These are phyloP conservation scores for Hyla sarda DNA, from an alignment of 2,113 vertebrate genomes.

Conservation along the genomic window DNA sequence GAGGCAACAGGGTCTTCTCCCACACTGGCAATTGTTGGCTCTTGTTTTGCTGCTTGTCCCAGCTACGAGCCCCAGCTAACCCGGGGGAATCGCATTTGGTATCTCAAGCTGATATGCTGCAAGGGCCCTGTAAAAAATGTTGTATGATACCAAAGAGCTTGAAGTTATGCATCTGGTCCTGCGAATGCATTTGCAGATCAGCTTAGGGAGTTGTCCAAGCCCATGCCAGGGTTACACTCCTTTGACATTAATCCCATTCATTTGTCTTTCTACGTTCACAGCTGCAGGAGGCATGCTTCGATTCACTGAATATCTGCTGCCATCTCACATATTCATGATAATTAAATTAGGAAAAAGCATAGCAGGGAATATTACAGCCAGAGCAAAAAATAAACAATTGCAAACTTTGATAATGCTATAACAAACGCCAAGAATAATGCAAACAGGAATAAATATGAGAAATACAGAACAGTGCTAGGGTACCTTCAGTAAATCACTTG, in stretches of 20 bases:
- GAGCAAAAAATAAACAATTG: neutral
- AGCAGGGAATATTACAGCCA: neutral
- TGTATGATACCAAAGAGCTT: neutral
- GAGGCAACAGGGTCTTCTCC: no score
- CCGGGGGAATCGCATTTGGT: no score
- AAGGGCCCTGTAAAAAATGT: neutral
- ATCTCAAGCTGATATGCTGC: no score
- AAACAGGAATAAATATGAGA: neutral
- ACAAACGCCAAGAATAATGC: neutral
- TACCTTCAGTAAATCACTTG: neutral
- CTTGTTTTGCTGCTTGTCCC: no score
- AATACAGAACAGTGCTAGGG: neutral
- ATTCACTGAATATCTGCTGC: neutral
- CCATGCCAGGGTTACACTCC: neutral
- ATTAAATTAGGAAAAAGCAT: conserved; percentile 1
- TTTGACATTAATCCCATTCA: neutral
- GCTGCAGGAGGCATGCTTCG: neutral
- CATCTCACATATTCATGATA: neutral
- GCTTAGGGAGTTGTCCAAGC: neutral
- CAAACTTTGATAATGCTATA: neutral
- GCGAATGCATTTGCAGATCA: neutral
- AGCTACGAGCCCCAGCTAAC: no score
- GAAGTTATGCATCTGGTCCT: neutral
- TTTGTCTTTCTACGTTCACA: neutral
- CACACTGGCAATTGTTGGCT: no score